phyloP scores from a whole-genome alignment of 2,113 vertebrate genomes.

The Pteropus alecto region DNA sequence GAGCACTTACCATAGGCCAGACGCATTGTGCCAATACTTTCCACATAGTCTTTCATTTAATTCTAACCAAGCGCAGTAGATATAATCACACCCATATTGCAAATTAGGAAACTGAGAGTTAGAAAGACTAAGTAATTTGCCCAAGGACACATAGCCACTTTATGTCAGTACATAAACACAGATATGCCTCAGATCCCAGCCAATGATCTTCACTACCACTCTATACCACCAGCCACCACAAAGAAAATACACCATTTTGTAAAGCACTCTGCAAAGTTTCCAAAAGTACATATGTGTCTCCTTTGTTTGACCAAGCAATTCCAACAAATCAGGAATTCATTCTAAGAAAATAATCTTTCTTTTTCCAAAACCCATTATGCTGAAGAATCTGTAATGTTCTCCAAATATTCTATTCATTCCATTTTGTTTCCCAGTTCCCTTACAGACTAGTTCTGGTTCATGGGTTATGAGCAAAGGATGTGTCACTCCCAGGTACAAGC shows the following conservation, averaged over 20 bases:
- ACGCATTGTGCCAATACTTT: not conserved
- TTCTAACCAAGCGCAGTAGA: not conserved
- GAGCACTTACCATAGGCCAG: not conserved
- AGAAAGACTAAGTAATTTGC: not conserved
- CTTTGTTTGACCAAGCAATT: constrained; percentile 19
- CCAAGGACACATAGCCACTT: not conserved
- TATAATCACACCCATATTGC: not conserved
- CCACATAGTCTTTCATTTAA: not conserved
- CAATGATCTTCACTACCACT: not conserved
- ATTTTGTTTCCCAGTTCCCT: not conserved
- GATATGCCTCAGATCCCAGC: not conserved
- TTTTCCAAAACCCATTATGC: not conserved
- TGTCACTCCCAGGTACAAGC: constrained; percentile 9
- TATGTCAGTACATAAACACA: not conserved
- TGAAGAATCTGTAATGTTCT: not conserved
- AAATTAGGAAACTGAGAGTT: not conserved
- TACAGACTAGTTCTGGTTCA: not conserved
- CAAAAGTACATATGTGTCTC: not conserved
- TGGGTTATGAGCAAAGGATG: not conserved
- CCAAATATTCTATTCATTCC: not conserved
- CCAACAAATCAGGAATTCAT: not conserved
- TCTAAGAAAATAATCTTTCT: not conserved
- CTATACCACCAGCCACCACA: not conserved
- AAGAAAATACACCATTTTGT: not conserved
- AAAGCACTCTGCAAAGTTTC: not conserved